Conservation (phyloP, 2,888 invertebrate species). For the Drosophila siamana region DNA sequence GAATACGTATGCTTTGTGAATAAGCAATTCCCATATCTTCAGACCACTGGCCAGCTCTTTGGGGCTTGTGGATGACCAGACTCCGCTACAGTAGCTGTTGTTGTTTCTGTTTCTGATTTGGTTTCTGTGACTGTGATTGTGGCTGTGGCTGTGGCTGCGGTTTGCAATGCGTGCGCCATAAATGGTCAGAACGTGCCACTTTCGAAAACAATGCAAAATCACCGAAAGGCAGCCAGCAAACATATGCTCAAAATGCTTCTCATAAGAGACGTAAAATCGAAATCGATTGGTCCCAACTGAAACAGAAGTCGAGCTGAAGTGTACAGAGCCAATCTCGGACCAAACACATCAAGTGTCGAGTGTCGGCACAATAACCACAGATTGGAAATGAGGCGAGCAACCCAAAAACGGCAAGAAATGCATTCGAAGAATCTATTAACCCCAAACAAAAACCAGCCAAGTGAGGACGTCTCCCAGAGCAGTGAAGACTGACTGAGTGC, state of each 20-base stretch:
- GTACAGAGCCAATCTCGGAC: conserved; percentile 2
- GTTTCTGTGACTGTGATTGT: background rate
- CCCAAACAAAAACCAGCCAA: conserved; percentile 19
- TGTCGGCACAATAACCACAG: conserved; percentile 37
- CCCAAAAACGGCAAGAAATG: conserved; percentile 26
- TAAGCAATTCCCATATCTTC: conserved; percentile 19
- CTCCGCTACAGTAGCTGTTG: background rate
- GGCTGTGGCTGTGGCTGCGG: conserved; percentile 1
- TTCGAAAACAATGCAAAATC: conserved; percentile 68
- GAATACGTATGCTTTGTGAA: conserved; percentile 9
- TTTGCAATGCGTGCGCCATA: conserved; percentile 61
- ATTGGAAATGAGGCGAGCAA: conserved; percentile 47
- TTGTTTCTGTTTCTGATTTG: background rate
- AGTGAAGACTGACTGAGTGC: conserved; percentile 31
- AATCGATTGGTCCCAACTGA: conserved; percentile 23
- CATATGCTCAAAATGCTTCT: background rate
- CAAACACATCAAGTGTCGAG: conserved; percentile 30
- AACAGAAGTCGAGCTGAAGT: background rate
- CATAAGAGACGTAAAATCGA: conserved; percentile 13
- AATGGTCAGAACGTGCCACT: conserved; percentile 73
- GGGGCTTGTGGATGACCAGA: conserved; percentile 7
- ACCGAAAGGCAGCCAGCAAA: conserved; percentile 12
- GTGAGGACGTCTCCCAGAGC: conserved; percentile 27
- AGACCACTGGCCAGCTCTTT: conserved; percentile 15
- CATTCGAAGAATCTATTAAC: conserved; percentile 57